Conservation (phyloP, 2,888 invertebrate genomes). For the Drosophila leonis region DNA sequence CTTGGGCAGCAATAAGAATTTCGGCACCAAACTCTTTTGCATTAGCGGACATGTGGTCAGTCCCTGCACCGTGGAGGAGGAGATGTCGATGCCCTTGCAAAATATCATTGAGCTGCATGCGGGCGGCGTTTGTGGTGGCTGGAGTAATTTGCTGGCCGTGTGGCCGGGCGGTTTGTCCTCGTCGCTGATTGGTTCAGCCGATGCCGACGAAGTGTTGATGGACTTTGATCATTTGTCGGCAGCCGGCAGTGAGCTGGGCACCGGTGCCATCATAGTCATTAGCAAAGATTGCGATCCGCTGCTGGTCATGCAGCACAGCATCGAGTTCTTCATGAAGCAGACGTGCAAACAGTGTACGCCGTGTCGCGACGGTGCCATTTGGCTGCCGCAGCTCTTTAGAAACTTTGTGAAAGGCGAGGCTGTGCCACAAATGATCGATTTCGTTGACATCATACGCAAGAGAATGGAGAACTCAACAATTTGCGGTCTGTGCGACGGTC, state of each 20-base stretch:
- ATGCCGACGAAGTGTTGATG: slow-evolving; percentile 96
- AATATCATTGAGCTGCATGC: slow-evolving; percentile 97
- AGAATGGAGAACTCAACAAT: slow-evolving; percentile 99
- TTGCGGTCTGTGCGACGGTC: slow-evolving; percentile 98
- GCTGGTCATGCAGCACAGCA: slow-evolving; percentile 96
- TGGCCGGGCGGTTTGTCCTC: slow-evolving; percentile 99
- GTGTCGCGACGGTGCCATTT: slow-evolving; percentile 96
- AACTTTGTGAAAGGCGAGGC: slow-evolving; percentile 95
- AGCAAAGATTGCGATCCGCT: slow-evolving; percentile 98
- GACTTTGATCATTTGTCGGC: slow-evolving; percentile 97
- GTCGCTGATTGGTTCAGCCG: slow-evolving; percentile 95
- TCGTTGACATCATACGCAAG: slow-evolving; percentile 98
- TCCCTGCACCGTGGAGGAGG: slow-evolving; percentile 99
- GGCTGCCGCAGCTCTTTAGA: slow-evolving; percentile 95
- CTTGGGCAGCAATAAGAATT: slow-evolving; percentile 96
- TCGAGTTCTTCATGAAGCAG: slow-evolving; percentile 99
- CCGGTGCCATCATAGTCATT: slow-evolving; percentile 99
- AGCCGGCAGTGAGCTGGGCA: slow-evolving; percentile 96
- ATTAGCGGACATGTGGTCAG: slow-evolving; percentile 98
- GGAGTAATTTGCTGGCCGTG: slow-evolving; percentile 98
- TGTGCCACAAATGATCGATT: slow-evolving; percentile 96
- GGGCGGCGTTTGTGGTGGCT: slow-evolving; percentile 98
- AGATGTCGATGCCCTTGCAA: slow-evolving; percentile 97
- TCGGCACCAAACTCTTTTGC: slow-evolving; percentile 98
- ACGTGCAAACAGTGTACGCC: slow-evolving; percentile 99